Evolutionary conservation across 2,797 vertebrate genomes (phyloP), one percentile per base, ranked within the genome.

Genomic region (Lates japonicus): DNA sequence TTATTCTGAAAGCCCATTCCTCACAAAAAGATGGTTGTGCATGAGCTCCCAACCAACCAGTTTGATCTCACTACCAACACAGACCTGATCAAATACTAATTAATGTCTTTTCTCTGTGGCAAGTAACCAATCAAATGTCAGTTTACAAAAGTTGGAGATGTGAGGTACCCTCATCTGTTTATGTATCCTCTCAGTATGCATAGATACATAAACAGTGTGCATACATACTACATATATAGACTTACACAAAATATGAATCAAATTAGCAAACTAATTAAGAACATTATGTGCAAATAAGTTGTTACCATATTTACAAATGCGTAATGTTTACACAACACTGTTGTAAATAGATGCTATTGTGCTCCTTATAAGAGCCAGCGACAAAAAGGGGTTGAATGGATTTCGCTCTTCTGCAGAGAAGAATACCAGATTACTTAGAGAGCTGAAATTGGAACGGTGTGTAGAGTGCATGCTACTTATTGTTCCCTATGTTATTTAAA

Each of bases 401-500:
- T 85, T 85, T 88, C 61, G 78, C 54, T 57, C 61, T 81, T 90
- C 77, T 84, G 75, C 60, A 48, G 29, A 70, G 55, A 91, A 88
- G 82, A 93, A 85, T 84, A 35, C 70, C 61, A 80, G 81, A 90
- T 87, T 88, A 78, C 78, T 83, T 54, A 35, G 39, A 29, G 59
- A 76, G 80, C 82, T 81, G 80, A 82, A 89, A 89, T 87, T 92
- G 83, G 70, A 89, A 74, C 61, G n/a, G 76, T 86, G 82, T 89
- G 80, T 81, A 22, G 71, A 78, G 78, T 69, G 84, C 83, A 74
- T 35, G 22, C 80, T 84, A 64, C 80, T 89, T 88, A 89, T 90
- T 92, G 89, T 93, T 90, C 91, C 87, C 76, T 82, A 79, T 91
- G 85, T 92, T 94, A 94, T 93, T 94, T 93, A 93, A 94, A 92